These are phyloP conservation scores for Chascanopsetta lugubris DNA, from an alignment of 2,113 vertebrate species.

Conservation along the genomic window DNA sequence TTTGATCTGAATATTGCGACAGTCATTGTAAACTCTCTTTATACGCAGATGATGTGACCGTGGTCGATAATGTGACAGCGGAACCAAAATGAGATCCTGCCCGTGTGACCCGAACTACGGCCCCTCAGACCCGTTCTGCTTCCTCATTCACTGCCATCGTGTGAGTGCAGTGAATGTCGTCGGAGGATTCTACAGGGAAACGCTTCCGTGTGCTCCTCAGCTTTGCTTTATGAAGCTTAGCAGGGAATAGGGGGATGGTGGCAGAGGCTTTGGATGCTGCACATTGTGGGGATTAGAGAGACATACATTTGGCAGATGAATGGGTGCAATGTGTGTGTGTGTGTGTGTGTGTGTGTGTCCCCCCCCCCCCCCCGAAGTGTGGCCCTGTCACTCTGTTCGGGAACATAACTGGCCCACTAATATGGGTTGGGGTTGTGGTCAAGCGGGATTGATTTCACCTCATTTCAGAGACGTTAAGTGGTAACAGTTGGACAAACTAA, in stretches of 20 bases:
- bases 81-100: too few species aligned
- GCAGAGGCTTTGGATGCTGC: slow-evolving; percentile 40
- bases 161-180: too few species aligned
- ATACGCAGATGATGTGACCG: too few species aligned
- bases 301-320: slow-evolving; percentile 46
- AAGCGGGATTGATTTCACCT: slow-evolving; percentile 27
- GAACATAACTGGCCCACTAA: slow-evolving; percentile 24
- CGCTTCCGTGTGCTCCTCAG: too few species aligned
- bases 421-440: slow-evolving; percentile 2
- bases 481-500: slow-evolving; percentile 20
- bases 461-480: slow-evolving; percentile 28
- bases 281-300: slow-evolving; percentile 48
- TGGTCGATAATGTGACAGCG: too few species aligned
- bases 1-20: neutral
- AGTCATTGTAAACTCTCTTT: neutral
- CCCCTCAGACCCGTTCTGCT: too few species aligned
- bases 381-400: slow-evolving; percentile 27
- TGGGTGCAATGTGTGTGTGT: slow-evolving; percentile 20
- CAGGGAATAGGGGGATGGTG: slow-evolving; percentile 31
- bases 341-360: slow-evolving; percentile 1
- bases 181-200: too few species aligned
- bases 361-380: too few species aligned
- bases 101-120: too few species aligned
- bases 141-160: too few species aligned
- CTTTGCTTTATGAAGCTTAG: too few species aligned